Percentiles rank a stretch among this genome's conserved stretches.
phyloP scores from a whole-genome alignment of 2,113 vertebrate genomes.

The Poecile atricapillus region DNA sequence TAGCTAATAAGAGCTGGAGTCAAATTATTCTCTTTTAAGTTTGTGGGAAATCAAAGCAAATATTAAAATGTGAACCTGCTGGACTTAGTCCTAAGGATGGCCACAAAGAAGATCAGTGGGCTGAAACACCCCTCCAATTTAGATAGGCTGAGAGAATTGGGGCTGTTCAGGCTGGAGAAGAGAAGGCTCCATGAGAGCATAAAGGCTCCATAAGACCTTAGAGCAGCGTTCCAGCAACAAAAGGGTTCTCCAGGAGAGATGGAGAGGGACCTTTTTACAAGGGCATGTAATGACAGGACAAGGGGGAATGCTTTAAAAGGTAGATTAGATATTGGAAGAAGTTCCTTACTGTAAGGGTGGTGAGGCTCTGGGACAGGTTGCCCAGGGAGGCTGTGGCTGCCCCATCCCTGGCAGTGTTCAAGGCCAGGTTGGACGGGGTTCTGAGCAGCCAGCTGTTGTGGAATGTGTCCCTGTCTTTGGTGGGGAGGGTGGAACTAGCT shows the following conservation, averaged over 20 bases:
- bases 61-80: not conserved
- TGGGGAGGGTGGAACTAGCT: not conserved
- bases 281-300: not conserved
- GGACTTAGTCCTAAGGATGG: not conserved
- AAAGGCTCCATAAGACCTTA: not conserved
- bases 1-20: not conserved
- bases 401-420: not conserved
- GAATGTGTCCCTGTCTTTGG: not conserved
- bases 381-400: not conserved
- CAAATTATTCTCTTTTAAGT: conserved; percentile 2
- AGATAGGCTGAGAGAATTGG: not conserved
- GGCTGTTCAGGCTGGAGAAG: not conserved
- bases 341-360: not conserved
- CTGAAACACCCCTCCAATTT: not conserved
- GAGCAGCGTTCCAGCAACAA: not conserved
- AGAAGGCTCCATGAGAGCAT: not conserved
- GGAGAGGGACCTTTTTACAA: not conserved
- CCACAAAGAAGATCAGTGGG: not conserved
- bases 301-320: not conserved
- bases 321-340: not conserved
- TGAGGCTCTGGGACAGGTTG: not conserved
- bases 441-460: not conserved
- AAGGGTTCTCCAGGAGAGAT: not conserved
- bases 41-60: conserved; percentile 4
- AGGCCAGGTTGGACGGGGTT: not conserved